Conservation (phyloP, 2,113 vertebrate species). For the Xiphias gladius region DNA sequence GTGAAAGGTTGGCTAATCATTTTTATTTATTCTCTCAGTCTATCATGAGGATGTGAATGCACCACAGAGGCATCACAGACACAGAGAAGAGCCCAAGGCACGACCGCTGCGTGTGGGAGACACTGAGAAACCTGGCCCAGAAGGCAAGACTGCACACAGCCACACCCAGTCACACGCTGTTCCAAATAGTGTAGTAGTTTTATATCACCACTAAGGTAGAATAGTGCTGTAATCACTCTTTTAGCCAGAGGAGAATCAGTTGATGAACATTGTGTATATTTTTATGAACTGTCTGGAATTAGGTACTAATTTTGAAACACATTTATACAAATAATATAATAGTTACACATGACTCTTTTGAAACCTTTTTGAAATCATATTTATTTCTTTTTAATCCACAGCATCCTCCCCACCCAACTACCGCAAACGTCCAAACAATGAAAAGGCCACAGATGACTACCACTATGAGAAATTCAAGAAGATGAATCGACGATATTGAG, state of each 20-base stretch:
- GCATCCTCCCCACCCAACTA: constrained; percentile 88
- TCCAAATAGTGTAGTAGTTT: not conserved
- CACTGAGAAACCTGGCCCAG: constrained; percentile 95
- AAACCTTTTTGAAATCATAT: not conserved
- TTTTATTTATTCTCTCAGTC: constrained; percentile 81
- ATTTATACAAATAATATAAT: not conserved
- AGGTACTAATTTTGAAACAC: not conserved
- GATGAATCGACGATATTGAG: constrained; percentile 95
- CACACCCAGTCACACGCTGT: not conserved
- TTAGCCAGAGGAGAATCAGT: not conserved
- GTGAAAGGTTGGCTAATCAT: not conserved
- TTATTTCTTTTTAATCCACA: constrained; percentile 6
- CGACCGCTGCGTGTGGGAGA: constrained; percentile 95
- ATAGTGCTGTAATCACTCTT: not conserved
- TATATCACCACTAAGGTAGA: not conserved
- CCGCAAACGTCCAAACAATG: constrained; percentile 95
- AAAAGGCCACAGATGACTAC: constrained; percentile 98
- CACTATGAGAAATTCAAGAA: constrained; percentile 99
- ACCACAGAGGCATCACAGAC: constrained; percentile 92
- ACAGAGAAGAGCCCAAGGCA: constrained; percentile 93
- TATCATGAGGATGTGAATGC: constrained; percentile 95
- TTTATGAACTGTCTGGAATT: not conserved
- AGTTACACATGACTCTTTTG: not conserved
- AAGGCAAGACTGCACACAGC: constrained; percentile 81
- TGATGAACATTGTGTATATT: not conserved